Evolutionary conservation across 2,888 invertebrate species (phyloP).

Genomic region (Lissocephala sabroskyi): DNA sequence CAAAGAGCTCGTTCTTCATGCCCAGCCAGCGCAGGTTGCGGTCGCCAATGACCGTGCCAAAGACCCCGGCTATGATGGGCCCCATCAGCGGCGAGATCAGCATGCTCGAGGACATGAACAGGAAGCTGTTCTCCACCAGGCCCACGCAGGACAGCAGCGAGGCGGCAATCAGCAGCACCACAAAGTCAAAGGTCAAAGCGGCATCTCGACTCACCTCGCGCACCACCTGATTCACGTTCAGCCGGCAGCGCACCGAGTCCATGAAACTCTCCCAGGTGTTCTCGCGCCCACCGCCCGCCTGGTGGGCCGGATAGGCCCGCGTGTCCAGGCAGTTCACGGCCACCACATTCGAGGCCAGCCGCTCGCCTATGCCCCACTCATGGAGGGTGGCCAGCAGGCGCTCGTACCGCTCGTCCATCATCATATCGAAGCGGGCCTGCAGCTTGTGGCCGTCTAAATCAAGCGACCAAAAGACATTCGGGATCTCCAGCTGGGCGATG

Average conservation of each 20-base stretch:
- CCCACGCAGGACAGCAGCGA: conserved; percentile 83
- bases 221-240: conserved; percentile 81
- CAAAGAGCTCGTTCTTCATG: conserved; percentile 78
- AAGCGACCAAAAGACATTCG: conserved; percentile 75
- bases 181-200: conserved; percentile 81
- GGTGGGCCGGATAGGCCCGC: not conserved
- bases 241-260: conserved; percentile 77
- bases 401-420: conserved; percentile 75
- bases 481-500: conserved; percentile 73
- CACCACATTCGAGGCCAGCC: conserved; percentile 75
- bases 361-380: conserved; percentile 76
- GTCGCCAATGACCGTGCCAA: conserved; percentile 81
- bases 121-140: conserved; percentile 82
- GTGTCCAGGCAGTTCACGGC: conserved; percentile 75
- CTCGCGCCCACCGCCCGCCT: conserved; percentile 26
- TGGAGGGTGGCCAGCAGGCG: conserved; percentile 75
- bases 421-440: conserved; percentile 75
- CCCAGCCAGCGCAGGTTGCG: conserved; percentile 77
- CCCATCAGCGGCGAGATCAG: conserved; percentile 86
- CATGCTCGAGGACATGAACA: conserved; percentile 84
- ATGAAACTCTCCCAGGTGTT: conserved; percentile 76
- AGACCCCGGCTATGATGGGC: conserved; percentile 82
- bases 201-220: conserved; percentile 79
- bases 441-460: conserved; percentile 73
- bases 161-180: conserved; percentile 80